A percentile compares a stretch with the other conserved stretches of the same genome.
Conservation (phyloP, 2,113 vertebrate genomes). For the Pluvialis apricaria region DNA sequence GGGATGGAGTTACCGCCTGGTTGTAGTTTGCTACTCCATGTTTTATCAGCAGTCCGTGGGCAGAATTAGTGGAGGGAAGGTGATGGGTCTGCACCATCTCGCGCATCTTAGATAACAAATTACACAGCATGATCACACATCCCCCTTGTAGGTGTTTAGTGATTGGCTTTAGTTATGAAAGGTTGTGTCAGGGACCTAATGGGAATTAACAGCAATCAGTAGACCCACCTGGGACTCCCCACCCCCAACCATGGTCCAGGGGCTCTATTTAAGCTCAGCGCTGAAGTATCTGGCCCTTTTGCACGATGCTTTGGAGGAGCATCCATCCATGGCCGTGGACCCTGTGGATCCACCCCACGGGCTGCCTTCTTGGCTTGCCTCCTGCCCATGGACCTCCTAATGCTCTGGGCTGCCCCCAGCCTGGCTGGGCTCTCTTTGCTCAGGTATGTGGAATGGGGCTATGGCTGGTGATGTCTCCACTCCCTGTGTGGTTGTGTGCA, state of each 20-base stretch:
- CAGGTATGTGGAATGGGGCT: neutral
- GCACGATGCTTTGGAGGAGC: neutral
- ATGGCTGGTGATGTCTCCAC: neutral
- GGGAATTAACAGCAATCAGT: neutral
- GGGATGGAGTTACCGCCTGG: neutral
- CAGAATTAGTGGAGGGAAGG: neutral
- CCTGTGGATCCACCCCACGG: too few species aligned
- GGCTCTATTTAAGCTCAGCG: neutral
- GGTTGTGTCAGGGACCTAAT: neutral
- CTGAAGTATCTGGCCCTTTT: neutral
- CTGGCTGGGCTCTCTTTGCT: neutral
- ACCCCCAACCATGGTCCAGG: neutral
- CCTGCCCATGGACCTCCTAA: neutral
- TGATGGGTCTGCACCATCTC: neutral
- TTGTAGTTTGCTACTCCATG: too few species aligned
- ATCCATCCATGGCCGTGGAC: accelerated
- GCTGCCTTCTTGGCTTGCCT: too few species aligned
- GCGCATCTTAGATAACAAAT: neutral
- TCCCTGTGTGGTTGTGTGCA: neutral
- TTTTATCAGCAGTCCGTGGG: neutral
- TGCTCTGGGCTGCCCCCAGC: neutral
- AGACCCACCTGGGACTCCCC: neutral
- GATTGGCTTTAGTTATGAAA: neutral
- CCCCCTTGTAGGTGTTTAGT: neutral
- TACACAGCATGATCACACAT: accelerated